Conservation (phyloP, 2,797 vertebrate genomes). For the Pygocentrus nattereri region DNA sequence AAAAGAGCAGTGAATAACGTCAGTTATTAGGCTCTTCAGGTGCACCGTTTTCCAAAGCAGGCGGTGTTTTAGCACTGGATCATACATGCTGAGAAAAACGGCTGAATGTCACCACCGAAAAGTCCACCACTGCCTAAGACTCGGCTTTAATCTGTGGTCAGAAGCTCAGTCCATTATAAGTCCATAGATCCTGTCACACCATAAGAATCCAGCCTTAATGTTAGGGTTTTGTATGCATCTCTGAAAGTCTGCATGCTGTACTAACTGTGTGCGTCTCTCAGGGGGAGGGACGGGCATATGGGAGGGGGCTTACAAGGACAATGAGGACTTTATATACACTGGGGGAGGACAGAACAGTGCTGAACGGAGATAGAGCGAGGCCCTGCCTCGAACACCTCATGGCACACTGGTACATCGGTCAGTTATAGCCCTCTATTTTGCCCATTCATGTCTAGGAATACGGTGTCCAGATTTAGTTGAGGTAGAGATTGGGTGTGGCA, state of each 20-base stretch:
- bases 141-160: no score
- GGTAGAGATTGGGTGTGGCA: no score
- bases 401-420: no score
- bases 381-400: slow-evolving; percentile 57
- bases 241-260: not conserved
- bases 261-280: slow-evolving; percentile 13
- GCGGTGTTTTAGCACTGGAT: not conserved
- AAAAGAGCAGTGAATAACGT: slow-evolving; percentile 25
- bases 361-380: slow-evolving; percentile 64
- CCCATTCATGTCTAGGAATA: no score
- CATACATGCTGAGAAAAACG: not conserved
- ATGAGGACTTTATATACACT: slow-evolving; percentile 70
- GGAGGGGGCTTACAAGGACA: slow-evolving; percentile 61
- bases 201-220: not conserved
- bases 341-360: slow-evolving; percentile 2
- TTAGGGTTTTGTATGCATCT: no score
- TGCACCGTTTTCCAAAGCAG: no score
- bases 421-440: no score
- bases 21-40: not conserved
- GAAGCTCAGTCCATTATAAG: not conserved
- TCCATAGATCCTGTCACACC: no score
- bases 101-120: not conserved
- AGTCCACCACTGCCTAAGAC: not conserved
- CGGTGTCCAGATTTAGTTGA: no score
- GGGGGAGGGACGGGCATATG: slow-evolving; percentile 5